These are phyloP conservation scores for Picus viridis DNA, from an alignment of 2,797 vertebrate genomes.

Conservation along the genomic window DNA sequence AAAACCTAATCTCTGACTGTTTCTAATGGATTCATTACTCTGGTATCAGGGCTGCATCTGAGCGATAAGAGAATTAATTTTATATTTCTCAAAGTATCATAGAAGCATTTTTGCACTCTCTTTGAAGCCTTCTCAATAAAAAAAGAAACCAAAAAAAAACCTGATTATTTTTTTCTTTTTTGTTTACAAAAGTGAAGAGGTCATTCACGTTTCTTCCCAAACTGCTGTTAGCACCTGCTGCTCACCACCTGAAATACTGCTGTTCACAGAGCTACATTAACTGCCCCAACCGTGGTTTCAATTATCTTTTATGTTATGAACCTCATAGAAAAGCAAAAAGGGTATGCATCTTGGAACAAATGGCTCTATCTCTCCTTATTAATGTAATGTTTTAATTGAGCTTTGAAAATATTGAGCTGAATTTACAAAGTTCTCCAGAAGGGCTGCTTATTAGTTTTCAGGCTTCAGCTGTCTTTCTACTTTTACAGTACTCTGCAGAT, in stretches of 20 bases:
- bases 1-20: neutral
- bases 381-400: neutral
- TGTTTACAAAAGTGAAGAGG: neutral
- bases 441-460: neutral
- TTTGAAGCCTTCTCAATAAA: neutral
- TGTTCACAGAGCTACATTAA: neutral
- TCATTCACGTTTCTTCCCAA: neutral
- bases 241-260: neutral
- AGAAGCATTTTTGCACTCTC: neutral
- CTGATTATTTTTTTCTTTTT: no score
- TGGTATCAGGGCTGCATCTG: neutral
- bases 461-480: neutral
- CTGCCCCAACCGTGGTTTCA: neutral
- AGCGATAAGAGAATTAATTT: constrained; percentile 11
- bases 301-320: neutral
- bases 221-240: neutral
- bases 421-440: neutral
- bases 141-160: neutral
- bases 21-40: neutral
- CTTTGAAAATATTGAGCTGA: neutral
- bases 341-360: neutral
- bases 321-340: neutral
- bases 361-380: neutral
- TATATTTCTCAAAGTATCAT: neutral
- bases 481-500: neutral